Evolutionary conservation across 1,140 invertebrate species (phyloP).

Genomic region (Homarus americanus): DNA sequence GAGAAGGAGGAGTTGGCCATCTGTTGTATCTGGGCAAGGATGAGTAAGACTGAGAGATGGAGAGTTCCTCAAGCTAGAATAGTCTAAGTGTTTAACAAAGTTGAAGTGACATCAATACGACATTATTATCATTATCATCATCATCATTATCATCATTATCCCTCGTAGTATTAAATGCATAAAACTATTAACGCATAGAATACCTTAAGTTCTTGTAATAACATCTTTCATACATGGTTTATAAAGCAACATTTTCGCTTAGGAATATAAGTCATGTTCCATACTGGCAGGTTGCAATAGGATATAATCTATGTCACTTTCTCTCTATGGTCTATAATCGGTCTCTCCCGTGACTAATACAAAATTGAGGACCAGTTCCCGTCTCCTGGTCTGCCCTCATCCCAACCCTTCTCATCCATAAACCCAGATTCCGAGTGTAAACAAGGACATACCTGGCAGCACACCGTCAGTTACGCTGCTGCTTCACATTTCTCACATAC

Average conservation of each 20-base stretch:
- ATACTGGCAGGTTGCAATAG: not conserved
- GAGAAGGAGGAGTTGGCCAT: no score
- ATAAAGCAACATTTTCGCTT: not conserved
- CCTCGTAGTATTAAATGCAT: not conserved
- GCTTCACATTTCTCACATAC: no score
- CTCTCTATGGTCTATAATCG: conserved; percentile 17
- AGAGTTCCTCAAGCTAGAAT: no score
- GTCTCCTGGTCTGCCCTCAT: no score
- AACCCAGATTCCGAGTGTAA: no score
- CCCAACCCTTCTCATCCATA: no score
- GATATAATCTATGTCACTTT: conserved; percentile 6
- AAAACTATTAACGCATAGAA: not conserved
- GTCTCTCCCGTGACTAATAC: conserved; percentile 52
- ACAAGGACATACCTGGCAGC: no score
- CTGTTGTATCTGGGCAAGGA: no score
- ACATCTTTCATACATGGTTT: not conserved
- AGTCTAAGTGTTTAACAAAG: no score
- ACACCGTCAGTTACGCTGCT: no score
- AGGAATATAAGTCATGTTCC: not conserved
- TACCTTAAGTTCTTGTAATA: not conserved
- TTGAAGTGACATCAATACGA: no score
- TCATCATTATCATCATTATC: not conserved
- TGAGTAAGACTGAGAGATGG: no score
- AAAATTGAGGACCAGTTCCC: conserved; percentile 37
- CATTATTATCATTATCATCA: not conserved